Base-by-base conservation (phyloP, 2,888 invertebrate species). In the Scaptomyza reducta region DNA sequence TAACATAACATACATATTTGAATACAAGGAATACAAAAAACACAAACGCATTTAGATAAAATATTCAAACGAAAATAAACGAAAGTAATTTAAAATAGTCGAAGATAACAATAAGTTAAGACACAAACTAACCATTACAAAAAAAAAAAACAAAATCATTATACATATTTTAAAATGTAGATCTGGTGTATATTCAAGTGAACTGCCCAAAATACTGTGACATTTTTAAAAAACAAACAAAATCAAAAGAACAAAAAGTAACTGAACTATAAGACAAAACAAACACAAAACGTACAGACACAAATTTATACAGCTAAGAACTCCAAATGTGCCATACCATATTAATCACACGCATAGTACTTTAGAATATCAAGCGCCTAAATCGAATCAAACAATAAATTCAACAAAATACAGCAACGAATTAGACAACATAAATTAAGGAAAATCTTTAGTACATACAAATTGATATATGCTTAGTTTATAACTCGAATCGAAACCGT, bases 241-340 rank as follows among this genome's bases (percentile, higher is more conserved):
- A 54, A 25, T 27, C 6, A 31, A 67, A 41, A 46, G 6, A 35
- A 35, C n/a, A 38, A 38, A 11, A 47, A 25, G 42, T 38, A 54
- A n/a, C 7, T 45, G 31, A 56, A 51, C 33, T 33, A 25, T 61
- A 58, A 41, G 41, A 45, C 25, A 54, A 33, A 13, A 35, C 1
- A n/a, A 35, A 35, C 2, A 7, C 3, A 35, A 7, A 22, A 51
- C 31, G 16, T n/a, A 59, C n/a, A 70, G 13, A 70, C 41, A 61
- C 16, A 46, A 44, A 56, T 56, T 55, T 53, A 55, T 56, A 74
- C 64, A 61, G 64, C 59, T 69, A 70, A 60, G 47, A 66, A 54
- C 62, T 87, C 73, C 81, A 49, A 73, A 85, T 70, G 86, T 87
- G 81, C 81, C 81, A 82, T 85, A 76, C 67, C 63, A 80, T 58